Evolutionary conservation across 1,140 invertebrate genomes (phyloP).

Genomic region (Copidosoma floridanum): DNA sequence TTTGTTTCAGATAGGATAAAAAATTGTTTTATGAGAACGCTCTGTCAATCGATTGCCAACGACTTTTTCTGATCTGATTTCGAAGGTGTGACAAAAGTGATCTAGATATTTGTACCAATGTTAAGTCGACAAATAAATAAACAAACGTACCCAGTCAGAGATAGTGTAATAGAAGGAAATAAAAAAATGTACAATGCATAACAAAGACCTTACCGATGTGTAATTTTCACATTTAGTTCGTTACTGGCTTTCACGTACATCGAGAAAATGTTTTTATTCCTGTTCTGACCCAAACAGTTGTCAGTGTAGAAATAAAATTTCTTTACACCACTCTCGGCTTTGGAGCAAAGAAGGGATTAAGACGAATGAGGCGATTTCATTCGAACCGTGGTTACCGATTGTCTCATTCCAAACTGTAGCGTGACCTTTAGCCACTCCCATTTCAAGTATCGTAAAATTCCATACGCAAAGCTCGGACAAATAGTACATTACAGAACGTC

Average conservation of each 20-base stretch:
- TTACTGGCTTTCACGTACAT: neutral
- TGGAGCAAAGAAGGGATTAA: neutral
- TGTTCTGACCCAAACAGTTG: conserved; percentile 1
- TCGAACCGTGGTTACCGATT: conserved; percentile 2
- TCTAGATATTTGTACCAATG: too few relatives aligned
- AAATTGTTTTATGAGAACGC: too few relatives aligned
- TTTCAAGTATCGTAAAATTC: conserved; percentile 13
- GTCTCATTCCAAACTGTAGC: conserved; percentile 6
- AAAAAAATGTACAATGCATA: too few relatives aligned
- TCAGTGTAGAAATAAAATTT: neutral
- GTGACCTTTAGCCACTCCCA: neutral
- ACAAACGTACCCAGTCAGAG: too few relatives aligned
- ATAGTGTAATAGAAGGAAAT: too few relatives aligned
- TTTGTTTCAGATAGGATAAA: too few relatives aligned
- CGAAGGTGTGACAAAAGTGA: too few relatives aligned
- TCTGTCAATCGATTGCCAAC: too few relatives aligned
- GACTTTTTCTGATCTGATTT: too few relatives aligned
- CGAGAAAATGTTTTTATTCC: neutral
- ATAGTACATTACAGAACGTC: too few relatives aligned
- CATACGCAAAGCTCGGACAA: conserved; percentile 6
- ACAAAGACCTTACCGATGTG: conserved; percentile 1
- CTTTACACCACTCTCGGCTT: neutral
- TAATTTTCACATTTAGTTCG: neutral
- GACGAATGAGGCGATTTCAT: conserved; percentile 7
- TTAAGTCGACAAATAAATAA: too few relatives aligned